Conservation (phyloP, 1,140 invertebrate genomes). For the Cryptotermes secundus region DNA sequence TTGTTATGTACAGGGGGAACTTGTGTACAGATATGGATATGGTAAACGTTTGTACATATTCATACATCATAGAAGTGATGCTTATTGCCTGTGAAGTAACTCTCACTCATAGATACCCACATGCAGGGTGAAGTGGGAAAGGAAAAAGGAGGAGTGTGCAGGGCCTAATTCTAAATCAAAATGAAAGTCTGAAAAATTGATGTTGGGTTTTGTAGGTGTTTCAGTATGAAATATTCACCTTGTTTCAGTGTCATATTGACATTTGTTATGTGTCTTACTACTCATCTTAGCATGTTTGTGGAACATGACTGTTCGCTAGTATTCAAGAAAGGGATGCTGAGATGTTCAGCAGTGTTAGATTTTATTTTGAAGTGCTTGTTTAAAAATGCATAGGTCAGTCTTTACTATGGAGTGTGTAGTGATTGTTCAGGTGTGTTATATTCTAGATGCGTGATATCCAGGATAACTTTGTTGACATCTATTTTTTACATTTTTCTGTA, state of each 20-base stretch:
- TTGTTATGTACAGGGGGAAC: neutral
- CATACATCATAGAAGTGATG: neutral
- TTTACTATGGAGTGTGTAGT: neutral
- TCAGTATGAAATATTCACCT: neutral
- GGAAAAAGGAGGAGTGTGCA: too few relatives aligned
- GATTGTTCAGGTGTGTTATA: neutral
- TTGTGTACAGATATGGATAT: neutral
- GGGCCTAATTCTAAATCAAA: conserved; percentile 10
- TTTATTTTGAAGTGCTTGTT: neutral
- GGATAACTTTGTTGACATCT: neutral
- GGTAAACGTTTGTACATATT: neutral
- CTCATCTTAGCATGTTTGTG: neutral
- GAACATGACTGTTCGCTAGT: neutral
- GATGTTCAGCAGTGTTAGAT: neutral
- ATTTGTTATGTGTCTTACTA: neutral
- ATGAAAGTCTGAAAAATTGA: neutral
- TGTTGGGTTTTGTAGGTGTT: neutral
- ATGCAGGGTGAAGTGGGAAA: neutral
- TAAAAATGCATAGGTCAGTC: neutral
- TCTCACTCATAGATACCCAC: neutral
- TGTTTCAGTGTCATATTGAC: neutral
- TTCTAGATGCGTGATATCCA: neutral
- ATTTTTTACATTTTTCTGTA: neutral
- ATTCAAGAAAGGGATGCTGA: neutral
- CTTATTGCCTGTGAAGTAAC: neutral